These are phyloP conservation scores for Aleadryas rufinucha DNA, from an alignment of 2,113 vertebrate species.

Conservation along the genomic window DNA sequence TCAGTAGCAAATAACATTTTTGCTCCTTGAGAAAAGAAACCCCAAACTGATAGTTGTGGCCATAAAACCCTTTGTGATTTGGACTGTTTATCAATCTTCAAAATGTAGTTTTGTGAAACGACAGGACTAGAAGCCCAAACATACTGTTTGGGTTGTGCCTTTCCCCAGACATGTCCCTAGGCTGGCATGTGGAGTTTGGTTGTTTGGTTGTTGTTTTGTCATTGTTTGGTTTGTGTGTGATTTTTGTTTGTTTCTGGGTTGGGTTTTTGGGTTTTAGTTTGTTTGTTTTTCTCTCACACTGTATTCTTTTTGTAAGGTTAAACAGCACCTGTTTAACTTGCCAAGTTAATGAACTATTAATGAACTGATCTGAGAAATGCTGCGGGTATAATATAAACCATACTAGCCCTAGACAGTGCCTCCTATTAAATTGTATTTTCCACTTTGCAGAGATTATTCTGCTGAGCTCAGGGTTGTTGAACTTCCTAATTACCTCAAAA, in stretches of 20 bases:
- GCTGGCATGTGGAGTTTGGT: not conserved
- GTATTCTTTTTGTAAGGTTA: not conserved
- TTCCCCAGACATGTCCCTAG: not conserved
- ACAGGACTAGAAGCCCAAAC: not conserved
- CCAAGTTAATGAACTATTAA: not conserved
- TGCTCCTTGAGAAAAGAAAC: not conserved
- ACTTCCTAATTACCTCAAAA: not conserved
- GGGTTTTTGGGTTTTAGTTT: not conserved
- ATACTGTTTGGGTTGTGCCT: not conserved
- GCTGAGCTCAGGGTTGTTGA: constrained; percentile 11
- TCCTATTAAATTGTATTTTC: not conserved
- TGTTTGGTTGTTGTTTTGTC: not conserved
- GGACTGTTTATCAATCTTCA: not conserved
- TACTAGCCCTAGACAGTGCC: not conserved
- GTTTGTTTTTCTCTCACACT: not conserved
- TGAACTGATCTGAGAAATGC: not conserved
- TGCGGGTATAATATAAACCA: not conserved
- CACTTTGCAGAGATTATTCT: not conserved
- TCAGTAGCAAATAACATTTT: not conserved
- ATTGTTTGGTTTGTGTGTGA: not conserved
- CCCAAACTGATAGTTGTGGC: not conserved
- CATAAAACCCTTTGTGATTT: not conserved
- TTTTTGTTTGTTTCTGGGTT: not conserved
- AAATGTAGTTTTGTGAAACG: not conserved
- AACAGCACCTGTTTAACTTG: not conserved